Evolutionary conservation across 1,140 invertebrate genomes (phyloP).

Genomic region (Spodoptera litura): DNA sequence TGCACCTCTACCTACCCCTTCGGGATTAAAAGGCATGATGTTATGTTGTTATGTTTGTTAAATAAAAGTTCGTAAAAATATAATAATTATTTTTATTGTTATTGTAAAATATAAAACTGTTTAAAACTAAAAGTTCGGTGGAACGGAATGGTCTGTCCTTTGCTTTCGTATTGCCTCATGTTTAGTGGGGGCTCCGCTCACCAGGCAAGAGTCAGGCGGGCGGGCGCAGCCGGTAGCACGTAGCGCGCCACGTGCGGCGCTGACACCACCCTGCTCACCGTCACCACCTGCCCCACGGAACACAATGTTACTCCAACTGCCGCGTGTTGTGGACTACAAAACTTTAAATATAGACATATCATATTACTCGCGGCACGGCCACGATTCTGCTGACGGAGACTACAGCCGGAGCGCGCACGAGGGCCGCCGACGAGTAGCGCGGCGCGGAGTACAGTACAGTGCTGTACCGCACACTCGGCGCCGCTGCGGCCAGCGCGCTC

Average conservation of each 20-base stretch:
- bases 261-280: conserved; percentile 67
- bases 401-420: conserved; percentile 54
- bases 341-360: background rate
- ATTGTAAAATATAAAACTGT: too few species aligned
- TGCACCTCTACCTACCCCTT: too few species aligned
- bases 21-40: too few species aligned
- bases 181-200: background rate
- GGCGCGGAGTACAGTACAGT: conserved; percentile 12
- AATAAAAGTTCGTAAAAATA: too few species aligned
- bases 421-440: conserved; percentile 42
- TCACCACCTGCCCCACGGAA: conserved; percentile 59
- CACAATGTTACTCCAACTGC: background rate
- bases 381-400: conserved; percentile 66
- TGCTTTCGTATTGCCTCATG: too few species aligned
- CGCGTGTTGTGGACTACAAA: background rate
- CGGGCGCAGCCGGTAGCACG: conserved; percentile 16
- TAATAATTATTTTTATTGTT: too few species aligned
- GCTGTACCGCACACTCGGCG: background rate
- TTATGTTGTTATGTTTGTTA: too few species aligned
- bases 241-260: conserved; percentile 66
- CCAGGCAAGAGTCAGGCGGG: background rate
- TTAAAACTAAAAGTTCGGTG: too few species aligned
- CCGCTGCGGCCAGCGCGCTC: conserved; percentile 7
- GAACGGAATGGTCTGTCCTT: too few species aligned
- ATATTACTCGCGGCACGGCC: conserved; percentile 64